A percentile compares a stretch with the other conserved stretches of the same genome.
phyloP scores from a whole-genome alignment of 2,797 vertebrate genomes.

The Anguilla obscura region DNA sequence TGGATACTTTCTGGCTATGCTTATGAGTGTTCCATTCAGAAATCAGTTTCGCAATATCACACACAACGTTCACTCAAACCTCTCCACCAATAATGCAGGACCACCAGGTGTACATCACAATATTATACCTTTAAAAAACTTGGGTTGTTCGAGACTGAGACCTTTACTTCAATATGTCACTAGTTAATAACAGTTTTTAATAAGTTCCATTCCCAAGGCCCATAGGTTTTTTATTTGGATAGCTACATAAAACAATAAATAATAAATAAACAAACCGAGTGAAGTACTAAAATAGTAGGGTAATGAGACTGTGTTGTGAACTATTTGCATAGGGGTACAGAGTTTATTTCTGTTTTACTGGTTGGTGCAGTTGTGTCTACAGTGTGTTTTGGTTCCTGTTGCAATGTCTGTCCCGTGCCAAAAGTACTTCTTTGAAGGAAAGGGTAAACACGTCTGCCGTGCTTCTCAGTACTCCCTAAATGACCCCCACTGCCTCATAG shows the following conservation, averaged over 20 bases:
- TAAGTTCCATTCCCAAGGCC: neutral
- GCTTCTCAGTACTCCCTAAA: slow-evolving; percentile 41
- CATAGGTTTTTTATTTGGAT: neutral
- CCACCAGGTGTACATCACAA: no score
- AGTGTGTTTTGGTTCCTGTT: slow-evolving; percentile 30
- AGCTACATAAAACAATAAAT: neutral
- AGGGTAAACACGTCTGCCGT: slow-evolving; percentile 39
- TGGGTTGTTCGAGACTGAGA: neutral
- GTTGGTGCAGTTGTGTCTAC: neutral
- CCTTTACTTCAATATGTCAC: neutral
- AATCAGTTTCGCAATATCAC: neutral
- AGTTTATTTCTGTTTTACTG: neutral
- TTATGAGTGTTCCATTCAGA: neutral
- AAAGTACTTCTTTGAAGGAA: slow-evolving; percentile 33
- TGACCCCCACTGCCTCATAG: slow-evolving; percentile 39
- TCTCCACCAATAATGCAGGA: neutral
- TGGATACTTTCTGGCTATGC: neutral
- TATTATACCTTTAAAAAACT: neutral
- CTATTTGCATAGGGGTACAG: neutral
- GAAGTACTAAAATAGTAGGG: neutral
- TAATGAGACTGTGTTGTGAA: neutral
- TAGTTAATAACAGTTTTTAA: neutral
- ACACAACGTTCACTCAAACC: neutral
- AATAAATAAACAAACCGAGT: neutral
- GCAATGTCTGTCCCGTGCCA: slow-evolving; percentile 27